Percentiles rank a stretch among this genome's conserved stretches.
phyloP scores from a whole-genome alignment of 2,113 vertebrate species.

The Arizona elegans region DNA sequence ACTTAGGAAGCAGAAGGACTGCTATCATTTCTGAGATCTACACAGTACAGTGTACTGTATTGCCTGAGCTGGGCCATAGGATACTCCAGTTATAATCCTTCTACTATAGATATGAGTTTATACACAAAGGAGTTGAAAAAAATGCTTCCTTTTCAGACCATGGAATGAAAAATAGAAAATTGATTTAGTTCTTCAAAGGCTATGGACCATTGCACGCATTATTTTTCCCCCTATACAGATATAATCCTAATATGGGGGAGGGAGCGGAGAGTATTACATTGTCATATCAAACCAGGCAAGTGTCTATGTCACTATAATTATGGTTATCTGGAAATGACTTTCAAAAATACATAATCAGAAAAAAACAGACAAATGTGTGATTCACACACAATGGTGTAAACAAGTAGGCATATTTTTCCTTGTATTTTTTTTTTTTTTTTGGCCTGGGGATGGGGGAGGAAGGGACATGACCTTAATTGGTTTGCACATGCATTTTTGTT shows the following conservation, averaged over 20 bases:
- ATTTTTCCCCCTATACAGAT: background rate
- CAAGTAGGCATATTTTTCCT: background rate
- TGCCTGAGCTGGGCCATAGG: background rate
- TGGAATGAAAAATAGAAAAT: background rate
- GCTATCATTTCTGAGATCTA: background rate
- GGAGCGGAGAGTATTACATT: background rate
- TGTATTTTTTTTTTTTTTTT: background rate
- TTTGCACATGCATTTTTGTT: slow-evolving; percentile 5
- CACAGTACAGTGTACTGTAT: background rate
- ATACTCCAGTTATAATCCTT: background rate
- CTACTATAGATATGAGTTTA: background rate
- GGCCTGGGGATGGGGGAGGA: background rate
- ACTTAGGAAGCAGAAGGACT: background rate
- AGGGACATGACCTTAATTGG: background rate
- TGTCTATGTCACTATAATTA: background rate
- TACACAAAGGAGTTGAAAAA: background rate
- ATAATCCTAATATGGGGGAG: background rate
- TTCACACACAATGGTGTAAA: background rate
- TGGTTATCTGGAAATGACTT: background rate
- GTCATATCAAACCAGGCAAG: background rate
- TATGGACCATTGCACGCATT: background rate
- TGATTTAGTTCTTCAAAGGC: background rate
- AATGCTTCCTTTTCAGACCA: background rate
- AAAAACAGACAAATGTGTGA: background rate
- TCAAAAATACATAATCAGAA: background rate